Evolutionary conservation across 2,113 vertebrate genomes (phyloP).

Genomic region (Zootoca vivipara): DNA sequence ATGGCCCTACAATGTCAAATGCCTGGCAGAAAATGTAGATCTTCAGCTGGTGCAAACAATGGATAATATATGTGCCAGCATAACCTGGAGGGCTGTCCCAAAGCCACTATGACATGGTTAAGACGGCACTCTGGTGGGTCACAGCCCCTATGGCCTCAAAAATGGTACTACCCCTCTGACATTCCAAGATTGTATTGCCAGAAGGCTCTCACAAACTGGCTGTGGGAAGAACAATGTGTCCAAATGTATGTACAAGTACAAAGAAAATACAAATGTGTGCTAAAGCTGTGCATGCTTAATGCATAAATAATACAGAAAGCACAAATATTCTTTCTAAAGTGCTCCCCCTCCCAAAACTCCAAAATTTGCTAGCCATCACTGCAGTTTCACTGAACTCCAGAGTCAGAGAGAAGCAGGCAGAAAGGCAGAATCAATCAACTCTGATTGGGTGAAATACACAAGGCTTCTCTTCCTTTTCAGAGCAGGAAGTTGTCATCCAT

Average conservation of each 20-base stretch:
- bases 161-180: no score
- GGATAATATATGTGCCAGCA: no score
- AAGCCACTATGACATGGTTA: no score
- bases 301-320: not conserved
- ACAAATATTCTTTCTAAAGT: not conserved
- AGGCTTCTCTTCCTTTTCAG: not conserved
- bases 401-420: not conserved
- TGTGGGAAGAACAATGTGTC: not conserved
- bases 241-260: not conserved
- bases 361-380: not conserved
- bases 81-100: no score
- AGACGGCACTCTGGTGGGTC: no score
- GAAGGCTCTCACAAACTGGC: no score
- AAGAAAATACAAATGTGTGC: not conserved
- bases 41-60: no score
- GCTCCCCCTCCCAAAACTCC: not conserved
- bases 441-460: not conserved
- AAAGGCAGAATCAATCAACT: not conserved
- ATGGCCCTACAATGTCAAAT: no score
- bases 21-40: no score
- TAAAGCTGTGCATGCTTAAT: not conserved
- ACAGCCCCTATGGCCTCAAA: no score
- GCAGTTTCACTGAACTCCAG: not conserved
- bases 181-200: no score
- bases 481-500: not conserved